Base-by-base conservation (phyloP, 2,113 vertebrate species). In the Hippocampus guttulatus region DNA sequence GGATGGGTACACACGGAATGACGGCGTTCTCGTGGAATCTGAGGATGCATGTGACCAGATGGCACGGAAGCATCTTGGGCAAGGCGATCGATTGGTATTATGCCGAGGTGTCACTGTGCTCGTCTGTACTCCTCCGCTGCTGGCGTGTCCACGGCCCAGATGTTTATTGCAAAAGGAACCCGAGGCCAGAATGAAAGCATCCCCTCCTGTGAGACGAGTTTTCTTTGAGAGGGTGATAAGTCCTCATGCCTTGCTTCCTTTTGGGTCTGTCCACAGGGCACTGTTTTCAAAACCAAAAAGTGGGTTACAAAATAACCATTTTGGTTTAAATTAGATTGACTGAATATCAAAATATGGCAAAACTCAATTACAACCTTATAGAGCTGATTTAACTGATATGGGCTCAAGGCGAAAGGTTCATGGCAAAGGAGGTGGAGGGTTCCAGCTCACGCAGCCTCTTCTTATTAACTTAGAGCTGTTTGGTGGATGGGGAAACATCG, bases 81-180 rank as follows among this genome's bases (percentile, higher is more conserved):
- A 68, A 27, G 64, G 43, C 68, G 72, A 64, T 71, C 69, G 52
- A 70, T 25, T 64, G 78, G 60, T 47, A 60, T 41, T 43, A 49
- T 64, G 40, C 79, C 67, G 84, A 88, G 81, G 83, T 85, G 81
- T 82, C 69, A 77, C 72, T 61, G 27, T 79, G 76, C 81, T 86
- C 78, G 77, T 87, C 82, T 75, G 73, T 64, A 66, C 27, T 64
- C 51, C 51, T 20, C 14, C 12, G 40, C 51, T 78, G 70, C 70
- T n/a, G 64, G 69, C 72, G 79, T 62, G 78, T 75, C 67, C 55
- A 55, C 38, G n/a, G 62, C 66, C 70, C 67, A 60, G 51, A 21
- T 75, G 74, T 77, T 89, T 89, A 80, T 91, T 89, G 82, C 74
- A 74, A 69, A 71, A 84, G 89, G 86, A 92, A 91, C 71, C 47